Evolutionary conservation across 2,113 vertebrate species (phyloP).

Genomic region (Psittacula cyanocephala): DNA sequence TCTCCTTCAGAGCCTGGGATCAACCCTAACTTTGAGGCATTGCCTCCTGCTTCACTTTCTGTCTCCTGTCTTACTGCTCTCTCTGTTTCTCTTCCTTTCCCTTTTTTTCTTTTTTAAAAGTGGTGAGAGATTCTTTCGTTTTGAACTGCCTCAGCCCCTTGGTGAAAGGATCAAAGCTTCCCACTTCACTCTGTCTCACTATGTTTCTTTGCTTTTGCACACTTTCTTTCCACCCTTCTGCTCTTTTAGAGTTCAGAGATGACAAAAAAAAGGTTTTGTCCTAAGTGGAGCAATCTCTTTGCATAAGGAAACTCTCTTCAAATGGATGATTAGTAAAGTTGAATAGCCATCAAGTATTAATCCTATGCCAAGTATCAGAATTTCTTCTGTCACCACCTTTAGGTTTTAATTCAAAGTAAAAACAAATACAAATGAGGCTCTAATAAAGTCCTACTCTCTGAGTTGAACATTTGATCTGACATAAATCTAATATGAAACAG

Average conservation of each 20-base stretch:
- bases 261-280: neutral
- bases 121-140: slow-evolving; percentile 48
- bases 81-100: neutral
- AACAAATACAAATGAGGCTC: slow-evolving; percentile 15
- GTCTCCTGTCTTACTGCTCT: slow-evolving; percentile 1
- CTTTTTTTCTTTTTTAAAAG: neutral
- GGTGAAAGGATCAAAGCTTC: slow-evolving; percentile 46
- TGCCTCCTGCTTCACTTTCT: neutral
- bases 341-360: slow-evolving; percentile 23
- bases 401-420: slow-evolving; percentile 38
- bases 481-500: neutral
- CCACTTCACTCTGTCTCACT: neutral
- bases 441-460: neutral
- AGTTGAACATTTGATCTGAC: slow-evolving; percentile 4
- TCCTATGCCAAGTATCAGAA: slow-evolving; percentile 6
- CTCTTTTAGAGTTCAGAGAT: neutral
- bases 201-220: neutral
- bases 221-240: slow-evolving; percentile 1
- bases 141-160: neutral
- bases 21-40: neutral
- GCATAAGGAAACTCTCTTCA: slow-evolving; percentile 26
- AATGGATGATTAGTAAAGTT: slow-evolving; percentile 15
- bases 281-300: neutral
- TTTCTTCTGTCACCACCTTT: slow-evolving; percentile 44
- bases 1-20: neutral